Base-by-base conservation (phyloP, 2,797 vertebrate genomes). In the Sebastes taczanowskii region DNA sequence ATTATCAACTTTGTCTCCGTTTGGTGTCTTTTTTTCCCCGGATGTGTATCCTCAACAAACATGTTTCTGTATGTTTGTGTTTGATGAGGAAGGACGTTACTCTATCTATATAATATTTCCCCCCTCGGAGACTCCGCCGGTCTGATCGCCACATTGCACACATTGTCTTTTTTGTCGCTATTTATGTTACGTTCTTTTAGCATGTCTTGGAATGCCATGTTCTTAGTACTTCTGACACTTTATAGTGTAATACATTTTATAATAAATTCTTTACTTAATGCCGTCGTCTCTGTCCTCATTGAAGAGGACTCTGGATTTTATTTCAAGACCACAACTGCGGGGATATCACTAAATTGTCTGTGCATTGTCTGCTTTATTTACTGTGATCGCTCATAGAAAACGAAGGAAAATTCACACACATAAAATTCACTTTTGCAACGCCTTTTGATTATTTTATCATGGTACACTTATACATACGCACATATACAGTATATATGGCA, bases 171-270 rank as follows among this genome's bases (percentile, higher is more conserved):
- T 85, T 85, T 88, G 76, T 94, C 35, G 88, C 87, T 95, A 95
- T 96, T 96, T 96, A 95, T 95, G 93, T 96, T 93, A 35, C 82
- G 63, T 94, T 91, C 88, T 84, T 87, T 90, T 88, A 92, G 95
- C 95, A 96, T 96, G 95, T 95, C 91, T 82, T 88, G 91, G 91
- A 94, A 95, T 95, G 94, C 93, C 93, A 95, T 97, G 96, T 97
- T 95, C 96, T 96, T 97, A 94, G 91, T 97, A 96, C 96, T 97
- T 97, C 95, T 96, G 96, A 96, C 96, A 96, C 95, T 97, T 96
- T 96, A 93, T 94, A 93, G 96, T 97, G 96, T 97, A 89, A 93
- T 74, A 94, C 89, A 82, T 96, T 96, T 97, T 96, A 95, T 96
- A 96, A 96, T 96, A 96, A 96, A 96, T 93, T 92, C 93, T 95